Conservation (phyloP, 2,888 invertebrate genomes). For the Anarsia innoxiella region DNA sequence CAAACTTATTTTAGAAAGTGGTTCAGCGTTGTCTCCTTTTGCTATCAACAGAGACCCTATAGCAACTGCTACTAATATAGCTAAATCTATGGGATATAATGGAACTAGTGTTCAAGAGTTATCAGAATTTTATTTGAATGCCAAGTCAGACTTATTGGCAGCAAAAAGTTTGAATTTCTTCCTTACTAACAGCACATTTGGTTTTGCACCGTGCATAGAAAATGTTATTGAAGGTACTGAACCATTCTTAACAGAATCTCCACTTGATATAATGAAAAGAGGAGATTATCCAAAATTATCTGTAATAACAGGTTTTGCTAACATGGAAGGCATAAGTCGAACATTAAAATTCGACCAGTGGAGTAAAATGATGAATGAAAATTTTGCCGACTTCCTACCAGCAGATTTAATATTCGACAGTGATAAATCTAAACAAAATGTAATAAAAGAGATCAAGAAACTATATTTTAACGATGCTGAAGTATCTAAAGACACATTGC, state of each 20-base stretch:
- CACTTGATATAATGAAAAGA: conserved; percentile 42
- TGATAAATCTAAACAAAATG: conserved; percentile 29
- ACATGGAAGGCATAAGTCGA: conserved; percentile 64
- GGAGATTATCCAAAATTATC: conserved; percentile 41
- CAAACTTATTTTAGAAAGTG: conserved; percentile 59
- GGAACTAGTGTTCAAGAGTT: conserved; percentile 47
- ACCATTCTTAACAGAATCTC: conserved; percentile 54
- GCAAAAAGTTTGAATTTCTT: conserved; percentile 50
- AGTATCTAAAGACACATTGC: conserved; percentile 35
- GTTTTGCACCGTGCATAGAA: conserved; percentile 61
- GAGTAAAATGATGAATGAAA: conserved; percentile 54
- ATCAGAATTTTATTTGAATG: conserved; percentile 52
- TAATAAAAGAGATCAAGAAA: conserved; percentile 37
- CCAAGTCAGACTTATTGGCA: conserved; percentile 33
- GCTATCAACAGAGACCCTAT: conserved; percentile 55
- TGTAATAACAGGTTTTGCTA: conserved; percentile 50
- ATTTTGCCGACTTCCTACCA: conserved; percentile 53
- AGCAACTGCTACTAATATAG: conserved; percentile 53
- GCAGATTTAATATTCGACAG: conserved; percentile 46
- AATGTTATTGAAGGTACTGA: conserved; percentile 36
- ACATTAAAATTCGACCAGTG: conserved; percentile 46
- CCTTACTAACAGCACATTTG: conserved; percentile 58
- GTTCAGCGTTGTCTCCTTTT: conserved; percentile 55
- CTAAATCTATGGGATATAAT: conserved; percentile 50
- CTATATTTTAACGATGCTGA: conserved; percentile 49